Evolutionary conservation across 37 sponge, comb jelly and placozoan species (phyloP).

Genomic region (Geodia barretti): DNA sequence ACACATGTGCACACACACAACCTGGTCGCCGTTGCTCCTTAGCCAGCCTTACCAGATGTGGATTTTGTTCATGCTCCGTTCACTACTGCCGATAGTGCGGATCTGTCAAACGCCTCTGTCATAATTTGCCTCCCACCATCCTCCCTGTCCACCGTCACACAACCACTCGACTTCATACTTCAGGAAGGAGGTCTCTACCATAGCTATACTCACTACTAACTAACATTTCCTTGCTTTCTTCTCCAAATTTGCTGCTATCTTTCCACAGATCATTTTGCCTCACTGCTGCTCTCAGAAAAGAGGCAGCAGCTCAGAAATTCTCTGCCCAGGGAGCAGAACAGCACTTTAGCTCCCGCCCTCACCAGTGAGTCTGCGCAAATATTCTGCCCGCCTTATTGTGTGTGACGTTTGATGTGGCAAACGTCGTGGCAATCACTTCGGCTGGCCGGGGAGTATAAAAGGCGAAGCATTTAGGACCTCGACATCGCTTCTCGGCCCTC

Average conservation of each 20-base stretch:
- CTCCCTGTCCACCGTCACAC: constrained; percentile 17
- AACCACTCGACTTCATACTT: constrained; percentile 55
- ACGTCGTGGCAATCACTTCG: background rate
- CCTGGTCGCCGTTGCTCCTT: constrained; percentile 2
- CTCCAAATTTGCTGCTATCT: background rate
- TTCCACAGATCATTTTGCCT: background rate
- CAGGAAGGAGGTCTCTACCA: constrained; percentile 63
- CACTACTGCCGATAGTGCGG: background rate
- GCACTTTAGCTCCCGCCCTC: background rate
- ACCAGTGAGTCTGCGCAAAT: background rate
- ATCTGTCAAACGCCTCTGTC: constrained; percentile 9
- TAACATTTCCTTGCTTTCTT: background rate
- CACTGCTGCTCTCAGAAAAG: background rate
- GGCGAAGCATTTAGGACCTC: background rate
- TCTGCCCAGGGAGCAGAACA: constrained; percentile 1
- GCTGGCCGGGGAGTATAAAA: background rate
- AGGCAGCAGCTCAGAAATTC: background rate
- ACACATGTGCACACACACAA: background rate
- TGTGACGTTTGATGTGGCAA: background rate
- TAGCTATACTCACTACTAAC: background rate
- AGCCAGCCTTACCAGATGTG: constrained; percentile 37
- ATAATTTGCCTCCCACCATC: constrained; percentile 52
- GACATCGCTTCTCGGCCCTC: background rate
- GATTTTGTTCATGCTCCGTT: constrained; percentile 39
- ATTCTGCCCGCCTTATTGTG: background rate